Conservation (phyloP, 2,113 vertebrate species). For the Paralichthys olivaceus region DNA sequence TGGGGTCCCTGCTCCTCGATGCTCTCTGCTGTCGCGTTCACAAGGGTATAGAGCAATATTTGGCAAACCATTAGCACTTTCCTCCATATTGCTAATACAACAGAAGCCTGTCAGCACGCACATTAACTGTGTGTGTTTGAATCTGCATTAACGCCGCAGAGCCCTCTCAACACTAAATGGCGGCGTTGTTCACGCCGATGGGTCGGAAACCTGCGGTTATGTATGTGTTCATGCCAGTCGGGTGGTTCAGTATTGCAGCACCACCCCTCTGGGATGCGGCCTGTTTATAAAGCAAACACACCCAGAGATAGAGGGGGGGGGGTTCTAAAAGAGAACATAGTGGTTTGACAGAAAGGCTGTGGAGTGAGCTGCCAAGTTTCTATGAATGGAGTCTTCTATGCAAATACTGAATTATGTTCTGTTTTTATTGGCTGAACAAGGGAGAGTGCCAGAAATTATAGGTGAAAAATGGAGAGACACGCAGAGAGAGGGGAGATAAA, state of each 20-base stretch:
- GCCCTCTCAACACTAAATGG: slow-evolving; percentile 14
- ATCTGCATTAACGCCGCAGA: neutral
- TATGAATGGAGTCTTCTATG: slow-evolving; percentile 34
- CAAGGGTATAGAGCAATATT: neutral
- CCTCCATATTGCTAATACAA: slow-evolving; percentile 5
- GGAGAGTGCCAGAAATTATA: neutral
- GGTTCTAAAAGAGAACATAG: neutral
- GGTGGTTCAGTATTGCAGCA: slow-evolving; percentile 5
- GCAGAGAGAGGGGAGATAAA: too few species aligned
- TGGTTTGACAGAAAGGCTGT: neutral
- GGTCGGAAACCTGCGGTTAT: neutral
- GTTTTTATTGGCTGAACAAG: slow-evolving; percentile 16
- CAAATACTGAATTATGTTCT: neutral
- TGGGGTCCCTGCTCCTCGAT: neutral
- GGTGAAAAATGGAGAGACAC: neutral
- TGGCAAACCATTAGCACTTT: neutral
- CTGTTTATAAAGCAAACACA: slow-evolving; percentile 33
- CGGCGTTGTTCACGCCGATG: neutral
- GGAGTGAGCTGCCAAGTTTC: slow-evolving; percentile 22
- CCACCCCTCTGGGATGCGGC: neutral
- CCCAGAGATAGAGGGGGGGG: neutral
- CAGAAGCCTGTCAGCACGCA: slow-evolving; percentile 28
- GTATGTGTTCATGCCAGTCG: slow-evolving; percentile 4
- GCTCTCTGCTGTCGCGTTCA: neutral
- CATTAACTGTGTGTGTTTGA: slow-evolving; percentile 23